phyloP scores from a whole-genome alignment of 2,888 invertebrate species.

The Brassicogethes aeneus region DNA sequence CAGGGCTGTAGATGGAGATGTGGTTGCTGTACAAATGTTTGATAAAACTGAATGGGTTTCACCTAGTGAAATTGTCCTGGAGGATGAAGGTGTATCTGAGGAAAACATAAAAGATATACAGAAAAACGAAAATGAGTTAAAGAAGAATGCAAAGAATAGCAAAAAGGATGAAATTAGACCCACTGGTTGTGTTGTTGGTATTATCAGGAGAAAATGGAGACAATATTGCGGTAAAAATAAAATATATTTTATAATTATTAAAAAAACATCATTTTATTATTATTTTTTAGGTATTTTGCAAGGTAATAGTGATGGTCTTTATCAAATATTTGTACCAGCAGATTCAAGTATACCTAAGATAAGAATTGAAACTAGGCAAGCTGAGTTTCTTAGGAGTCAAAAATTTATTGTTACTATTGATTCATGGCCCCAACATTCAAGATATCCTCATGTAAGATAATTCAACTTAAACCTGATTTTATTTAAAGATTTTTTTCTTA shows the following conservation, averaged over 20 bases:
- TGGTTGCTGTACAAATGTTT: conserved; percentile 83
- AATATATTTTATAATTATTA: too few species aligned
- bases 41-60: conserved; percentile 84
- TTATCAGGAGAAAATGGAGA: conserved; percentile 92
- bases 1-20: conserved; percentile 89
- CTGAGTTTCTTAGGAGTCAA: conserved; percentile 68
- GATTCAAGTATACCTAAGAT: conserved; percentile 91
- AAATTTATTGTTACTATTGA: conserved; percentile 94
- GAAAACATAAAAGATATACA: conserved; percentile 59
- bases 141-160: conserved; percentile 18
- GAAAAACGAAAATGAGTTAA: conserved; percentile 45
- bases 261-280: neutral
- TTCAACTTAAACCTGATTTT: neutral
- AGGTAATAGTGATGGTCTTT: conserved; percentile 58
- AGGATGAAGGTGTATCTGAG: conserved; percentile 57
- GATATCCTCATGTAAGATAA: conserved; percentile 66
- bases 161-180: conserved; percentile 40
- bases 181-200: conserved; percentile 83
- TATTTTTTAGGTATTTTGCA: conserved; percentile 55
- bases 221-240: conserved; percentile 82
- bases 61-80: conserved; percentile 77
- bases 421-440: conserved; percentile 88
- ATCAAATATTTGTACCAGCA: conserved; percentile 90
- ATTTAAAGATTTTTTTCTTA: conserved; percentile 22
- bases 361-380: conserved; percentile 90